Evolutionary conservation across 2,797 vertebrate species (phyloP).

Genomic region (Sandelia bainsii): DNA sequence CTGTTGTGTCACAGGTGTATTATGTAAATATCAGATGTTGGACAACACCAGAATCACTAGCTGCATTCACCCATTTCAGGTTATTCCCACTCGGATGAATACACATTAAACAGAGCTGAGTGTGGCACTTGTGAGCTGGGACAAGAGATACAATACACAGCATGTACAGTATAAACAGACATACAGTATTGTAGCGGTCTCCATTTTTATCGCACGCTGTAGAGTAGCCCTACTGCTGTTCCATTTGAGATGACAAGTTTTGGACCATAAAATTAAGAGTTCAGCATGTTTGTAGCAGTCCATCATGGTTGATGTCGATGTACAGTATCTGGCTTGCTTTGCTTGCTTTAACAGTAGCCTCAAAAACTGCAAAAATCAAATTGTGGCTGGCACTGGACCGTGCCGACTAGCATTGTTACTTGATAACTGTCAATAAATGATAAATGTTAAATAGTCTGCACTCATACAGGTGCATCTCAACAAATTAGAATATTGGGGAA

Average conservation of each 20-base stretch:
- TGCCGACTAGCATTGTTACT: neutral
- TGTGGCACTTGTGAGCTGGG: slow-evolving; percentile 31
- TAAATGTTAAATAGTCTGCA: too few relatives aligned
- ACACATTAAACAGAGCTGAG: slow-evolving; percentile 47
- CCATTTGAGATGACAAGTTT: slow-evolving; percentile 30
- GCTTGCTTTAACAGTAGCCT: slow-evolving; percentile 2
- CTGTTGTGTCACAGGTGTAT: slow-evolving; percentile 40
- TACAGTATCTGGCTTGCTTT: neutral
- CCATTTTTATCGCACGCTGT: slow-evolving; percentile 12
- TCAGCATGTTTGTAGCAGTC: slow-evolving; percentile 31
- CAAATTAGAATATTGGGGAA: too few relatives aligned
- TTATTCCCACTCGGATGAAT: slow-evolving; percentile 34
- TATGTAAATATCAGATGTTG: slow-evolving; percentile 56
- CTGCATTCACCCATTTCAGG: slow-evolving; percentile 12
- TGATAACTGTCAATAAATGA: neutral
- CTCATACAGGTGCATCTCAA: too few relatives aligned
- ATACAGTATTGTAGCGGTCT: slow-evolving; percentile 20
- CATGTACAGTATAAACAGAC: slow-evolving; percentile 13
- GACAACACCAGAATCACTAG: slow-evolving; percentile 67
- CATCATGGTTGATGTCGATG: slow-evolving; percentile 18
- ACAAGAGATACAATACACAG: slow-evolving; percentile 31
- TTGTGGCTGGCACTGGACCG: neutral
- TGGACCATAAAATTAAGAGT: slow-evolving; percentile 17
- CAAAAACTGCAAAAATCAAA: slow-evolving; percentile 8
- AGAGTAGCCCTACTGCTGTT: slow-evolving; percentile 18